Evolutionary conservation across 1,140 invertebrate genomes (phyloP).

Genomic region (Diplogasteroides magnus): DNA sequence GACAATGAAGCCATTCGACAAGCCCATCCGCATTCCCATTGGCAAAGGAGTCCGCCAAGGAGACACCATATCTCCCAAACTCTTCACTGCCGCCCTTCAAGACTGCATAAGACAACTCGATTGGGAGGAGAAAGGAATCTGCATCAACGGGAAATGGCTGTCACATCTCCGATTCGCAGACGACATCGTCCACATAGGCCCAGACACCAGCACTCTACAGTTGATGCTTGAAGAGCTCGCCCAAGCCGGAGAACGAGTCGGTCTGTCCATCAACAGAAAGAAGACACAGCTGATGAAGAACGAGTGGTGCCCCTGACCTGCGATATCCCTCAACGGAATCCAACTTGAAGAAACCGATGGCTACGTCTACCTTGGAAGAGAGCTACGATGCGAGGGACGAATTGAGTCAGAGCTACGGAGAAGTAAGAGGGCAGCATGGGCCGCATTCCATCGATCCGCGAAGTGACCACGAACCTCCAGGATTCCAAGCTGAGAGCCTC

Average conservation of each 20-base stretch:
- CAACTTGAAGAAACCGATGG: background rate
- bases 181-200: constrained; percentile 24
- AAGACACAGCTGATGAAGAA: constrained; percentile 29
- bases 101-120: constrained; percentile 7
- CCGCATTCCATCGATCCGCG: background rate
- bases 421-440: background rate
- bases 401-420: background rate
- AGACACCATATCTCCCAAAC: constrained; percentile 27
- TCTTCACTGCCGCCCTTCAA: constrained; percentile 25
- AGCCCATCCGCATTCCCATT: background rate
- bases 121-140: constrained; percentile 24
- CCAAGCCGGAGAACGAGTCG: constrained; percentile 1
- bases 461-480: background rate
- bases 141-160: constrained; percentile 12
- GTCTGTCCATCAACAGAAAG: constrained; percentile 18
- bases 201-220: background rate
- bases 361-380: background rate
- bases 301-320: background rate
- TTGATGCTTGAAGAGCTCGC: constrained; percentile 10
- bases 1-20: constrained; percentile 1
- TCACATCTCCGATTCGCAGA: constrained; percentile 25
- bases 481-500: background rate
- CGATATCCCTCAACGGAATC: background rate
- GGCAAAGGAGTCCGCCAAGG: constrained; percentile 30
- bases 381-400: background rate